Evolutionary conservation across 2,888 invertebrate genomes (phyloP).

Genomic region (Perizoma affinitatum): DNA sequence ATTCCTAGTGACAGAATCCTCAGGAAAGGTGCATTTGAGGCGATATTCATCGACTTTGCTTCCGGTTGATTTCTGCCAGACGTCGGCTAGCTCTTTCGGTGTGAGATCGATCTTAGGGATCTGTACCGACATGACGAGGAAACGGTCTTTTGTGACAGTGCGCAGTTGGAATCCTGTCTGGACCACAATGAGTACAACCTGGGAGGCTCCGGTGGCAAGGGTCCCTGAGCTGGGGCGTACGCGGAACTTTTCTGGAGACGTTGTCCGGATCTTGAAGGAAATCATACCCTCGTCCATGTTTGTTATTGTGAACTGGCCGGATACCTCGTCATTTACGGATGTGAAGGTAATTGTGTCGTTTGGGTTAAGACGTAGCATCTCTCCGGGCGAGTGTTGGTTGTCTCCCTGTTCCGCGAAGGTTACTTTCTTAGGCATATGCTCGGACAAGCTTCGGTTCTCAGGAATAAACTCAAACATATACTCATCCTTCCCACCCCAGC

Average conservation of each 20-base stretch:
- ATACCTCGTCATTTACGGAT: slow-evolving; percentile 86
- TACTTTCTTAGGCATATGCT: slow-evolving; percentile 77
- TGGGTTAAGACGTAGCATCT: slow-evolving; percentile 86
- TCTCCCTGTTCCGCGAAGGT: slow-evolving; percentile 71
- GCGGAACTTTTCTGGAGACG: slow-evolving; percentile 96
- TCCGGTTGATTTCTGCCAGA: slow-evolving; percentile 88
- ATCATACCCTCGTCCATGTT: slow-evolving; percentile 85
- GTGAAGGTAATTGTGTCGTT: slow-evolving; percentile 89
- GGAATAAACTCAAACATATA: slow-evolving; percentile 89
- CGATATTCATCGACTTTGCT: slow-evolving; percentile 89
- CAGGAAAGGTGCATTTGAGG: slow-evolving; percentile 86
- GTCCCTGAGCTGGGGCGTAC: slow-evolving; percentile 95
- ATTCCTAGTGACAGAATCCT: slow-evolving; percentile 68
- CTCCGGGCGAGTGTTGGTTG: slow-evolving; percentile 71
- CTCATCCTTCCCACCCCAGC: slow-evolving; percentile 92
- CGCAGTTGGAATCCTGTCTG: slow-evolving; percentile 89
- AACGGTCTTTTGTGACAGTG: slow-evolving; percentile 91
- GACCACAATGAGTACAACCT: slow-evolving; percentile 88
- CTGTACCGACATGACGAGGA: slow-evolving; percentile 93
- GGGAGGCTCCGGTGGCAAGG: slow-evolving; percentile 86
- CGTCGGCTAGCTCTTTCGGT: slow-evolving; percentile 86
- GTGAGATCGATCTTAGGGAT: slow-evolving; percentile 84
- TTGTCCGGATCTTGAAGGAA: slow-evolving; percentile 93
- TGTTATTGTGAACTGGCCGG: slow-evolving; percentile 87
- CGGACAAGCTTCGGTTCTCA: slow-evolving; percentile 74